Evolutionary conservation across 2,113 vertebrate species (phyloP).

Genomic region (Atrichornis clamosus): DNA sequence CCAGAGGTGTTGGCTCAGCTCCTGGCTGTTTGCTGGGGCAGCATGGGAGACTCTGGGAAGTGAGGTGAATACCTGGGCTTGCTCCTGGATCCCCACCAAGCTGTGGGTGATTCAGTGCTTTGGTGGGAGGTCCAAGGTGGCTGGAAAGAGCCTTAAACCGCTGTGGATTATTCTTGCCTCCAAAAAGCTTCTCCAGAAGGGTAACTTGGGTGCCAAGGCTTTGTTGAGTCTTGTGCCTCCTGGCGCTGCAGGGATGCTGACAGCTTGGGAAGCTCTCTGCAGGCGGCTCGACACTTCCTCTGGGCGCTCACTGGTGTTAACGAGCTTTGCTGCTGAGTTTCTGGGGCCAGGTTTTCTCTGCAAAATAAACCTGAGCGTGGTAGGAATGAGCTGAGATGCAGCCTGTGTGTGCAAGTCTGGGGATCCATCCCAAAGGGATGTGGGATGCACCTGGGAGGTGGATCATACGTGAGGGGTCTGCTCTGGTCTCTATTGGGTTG

Average conservation of each 20-base stretch:
- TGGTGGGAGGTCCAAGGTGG: neutral
- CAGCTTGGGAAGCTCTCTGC: neutral
- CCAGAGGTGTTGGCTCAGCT: neutral
- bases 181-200: neutral
- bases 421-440: fast-evolving
- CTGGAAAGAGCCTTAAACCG: neutral
- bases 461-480: fast-evolving
- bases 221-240: neutral
- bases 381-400: fast-evolving
- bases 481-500: neutral
- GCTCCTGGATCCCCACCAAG: neutral
- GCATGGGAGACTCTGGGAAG: neutral
- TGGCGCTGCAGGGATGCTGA: neutral
- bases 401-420: neutral
- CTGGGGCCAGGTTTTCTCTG: neutral
- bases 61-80: neutral
- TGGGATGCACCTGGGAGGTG: fast-evolving
- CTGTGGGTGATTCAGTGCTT: neutral
- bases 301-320: neutral
- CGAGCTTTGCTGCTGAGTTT: neutral
- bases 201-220: neutral
- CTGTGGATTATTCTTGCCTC: neutral
- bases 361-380: neutral
- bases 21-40: neutral
- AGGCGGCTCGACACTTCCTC: neutral